Conservation (phyloP, 2,797 vertebrate species). For the Liasis olivaceus region DNA sequence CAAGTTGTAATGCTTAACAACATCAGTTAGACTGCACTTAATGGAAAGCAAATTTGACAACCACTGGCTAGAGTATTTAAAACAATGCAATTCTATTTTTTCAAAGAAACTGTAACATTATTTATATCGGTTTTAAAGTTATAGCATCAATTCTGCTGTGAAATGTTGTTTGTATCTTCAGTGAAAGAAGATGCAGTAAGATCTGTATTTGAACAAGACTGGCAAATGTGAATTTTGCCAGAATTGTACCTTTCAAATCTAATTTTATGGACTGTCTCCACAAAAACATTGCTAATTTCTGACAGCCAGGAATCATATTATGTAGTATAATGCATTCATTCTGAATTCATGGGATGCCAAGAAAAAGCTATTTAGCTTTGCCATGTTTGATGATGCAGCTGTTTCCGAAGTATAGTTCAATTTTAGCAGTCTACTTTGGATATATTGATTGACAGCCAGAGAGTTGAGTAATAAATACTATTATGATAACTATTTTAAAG, state of each 20-base stretch:
- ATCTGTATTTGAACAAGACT: not conserved
- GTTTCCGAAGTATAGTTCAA: slow-evolving; percentile 27
- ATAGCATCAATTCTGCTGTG: slow-evolving; percentile 6
- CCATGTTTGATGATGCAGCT: not conserved
- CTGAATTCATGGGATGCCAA: slow-evolving; percentile 23
- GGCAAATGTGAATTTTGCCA: slow-evolving; percentile 39
- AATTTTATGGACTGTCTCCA: slow-evolving; percentile 51
- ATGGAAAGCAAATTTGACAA: not conserved
- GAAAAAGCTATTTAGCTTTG: slow-evolving; percentile 42
- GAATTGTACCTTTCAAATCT: slow-evolving; percentile 46
- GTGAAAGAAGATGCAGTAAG: not conserved
- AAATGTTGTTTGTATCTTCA: not conserved
- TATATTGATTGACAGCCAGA: slow-evolving; percentile 6
- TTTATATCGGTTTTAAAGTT: not conserved
- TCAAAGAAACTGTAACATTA: not conserved
- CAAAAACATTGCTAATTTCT: slow-evolving; percentile 35
- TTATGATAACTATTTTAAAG: slow-evolving; percentile 16
- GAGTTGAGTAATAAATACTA: slow-evolving; percentile 2
- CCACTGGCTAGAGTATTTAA: not conserved
- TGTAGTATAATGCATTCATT: slow-evolving; percentile 44
- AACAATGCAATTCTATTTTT: not conserved
- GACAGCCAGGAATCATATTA: slow-evolving; percentile 37
- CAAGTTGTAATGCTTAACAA: not conserved
- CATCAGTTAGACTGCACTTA: slow-evolving; percentile 16
- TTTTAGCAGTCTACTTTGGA: not conserved